Evolutionary conservation across 2,113 vertebrate species (phyloP).

Genomic region (Ploceus nigricollis): DNA sequence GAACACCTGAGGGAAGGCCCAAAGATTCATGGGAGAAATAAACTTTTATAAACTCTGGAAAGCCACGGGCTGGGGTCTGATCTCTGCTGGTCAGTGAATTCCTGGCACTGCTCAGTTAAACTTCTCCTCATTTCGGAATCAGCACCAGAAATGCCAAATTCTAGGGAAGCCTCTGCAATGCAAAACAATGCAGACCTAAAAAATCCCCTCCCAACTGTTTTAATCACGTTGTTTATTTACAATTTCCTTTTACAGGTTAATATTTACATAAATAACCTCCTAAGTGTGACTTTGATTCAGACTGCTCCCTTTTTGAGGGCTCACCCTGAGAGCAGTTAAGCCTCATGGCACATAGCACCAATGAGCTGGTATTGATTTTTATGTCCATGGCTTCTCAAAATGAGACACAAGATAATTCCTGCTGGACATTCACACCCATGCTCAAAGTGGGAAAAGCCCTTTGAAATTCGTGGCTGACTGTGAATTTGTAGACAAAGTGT

Average conservation of each 20-base stretch:
- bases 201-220: background rate
- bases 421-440: background rate
- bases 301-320: background rate
- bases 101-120: background rate
- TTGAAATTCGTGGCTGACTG: background rate
- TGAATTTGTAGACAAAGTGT: background rate
- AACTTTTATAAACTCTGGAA: background rate
- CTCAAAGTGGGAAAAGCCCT: background rate
- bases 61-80: rapidly evolving
- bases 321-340: background rate
- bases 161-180: background rate
- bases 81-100: background rate
- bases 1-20: background rate
- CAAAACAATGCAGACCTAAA: background rate
- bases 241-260: background rate
- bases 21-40: background rate
- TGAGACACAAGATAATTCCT: background rate
- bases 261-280: background rate
- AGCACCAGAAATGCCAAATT: background rate
- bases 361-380: background rate
- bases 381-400: background rate
- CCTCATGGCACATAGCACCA: rapidly evolving
- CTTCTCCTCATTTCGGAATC: background rate
- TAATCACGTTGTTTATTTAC: background rate
- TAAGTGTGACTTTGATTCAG: background rate